These are phyloP conservation scores for Mirza zaza DNA, from an alignment of 2,113 vertebrate genomes.

Conservation along the genomic window DNA sequence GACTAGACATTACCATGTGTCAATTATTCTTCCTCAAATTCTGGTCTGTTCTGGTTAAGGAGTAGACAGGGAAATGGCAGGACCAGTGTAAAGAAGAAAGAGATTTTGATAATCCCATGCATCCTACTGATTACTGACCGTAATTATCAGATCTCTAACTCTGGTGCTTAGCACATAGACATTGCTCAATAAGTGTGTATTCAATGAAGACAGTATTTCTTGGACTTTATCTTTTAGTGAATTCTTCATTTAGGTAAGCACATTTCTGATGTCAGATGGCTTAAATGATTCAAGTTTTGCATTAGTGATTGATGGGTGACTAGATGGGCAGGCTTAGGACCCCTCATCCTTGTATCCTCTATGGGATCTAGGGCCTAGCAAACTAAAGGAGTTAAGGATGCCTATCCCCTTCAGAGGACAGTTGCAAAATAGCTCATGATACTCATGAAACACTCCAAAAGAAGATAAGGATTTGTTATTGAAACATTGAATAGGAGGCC, in stretches of 20 bases:
- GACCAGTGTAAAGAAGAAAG: neutral
- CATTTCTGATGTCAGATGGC: neutral
- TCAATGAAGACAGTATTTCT: neutral
- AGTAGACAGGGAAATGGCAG: neutral
- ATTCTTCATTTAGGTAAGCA: neutral
- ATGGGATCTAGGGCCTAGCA: neutral
- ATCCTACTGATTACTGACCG: neutral
- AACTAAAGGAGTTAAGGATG: slow-evolving; percentile 15
- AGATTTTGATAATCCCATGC: too few relatives aligned
- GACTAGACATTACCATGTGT: neutral
- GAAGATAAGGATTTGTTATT: neutral
- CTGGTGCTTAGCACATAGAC: neutral
- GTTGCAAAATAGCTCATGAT: neutral
- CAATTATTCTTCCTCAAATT: neutral
- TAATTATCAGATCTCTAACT: neutral
- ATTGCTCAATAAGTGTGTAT: neutral
- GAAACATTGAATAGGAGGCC: slow-evolving; percentile 33
- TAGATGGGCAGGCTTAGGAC: neutral
- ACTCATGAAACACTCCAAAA: neutral
- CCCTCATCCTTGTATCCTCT: neutral
- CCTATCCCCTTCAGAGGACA: neutral
- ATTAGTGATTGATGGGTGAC: neutral
- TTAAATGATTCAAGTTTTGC: neutral
- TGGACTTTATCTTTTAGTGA: neutral
- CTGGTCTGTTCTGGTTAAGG: neutral